A percentile compares a stretch with the other conserved stretches of the same genome.
These are phyloP conservation scores for Tapirus indicus DNA, from an alignment of 2,797 vertebrate genomes.

Conservation along the genomic window DNA sequence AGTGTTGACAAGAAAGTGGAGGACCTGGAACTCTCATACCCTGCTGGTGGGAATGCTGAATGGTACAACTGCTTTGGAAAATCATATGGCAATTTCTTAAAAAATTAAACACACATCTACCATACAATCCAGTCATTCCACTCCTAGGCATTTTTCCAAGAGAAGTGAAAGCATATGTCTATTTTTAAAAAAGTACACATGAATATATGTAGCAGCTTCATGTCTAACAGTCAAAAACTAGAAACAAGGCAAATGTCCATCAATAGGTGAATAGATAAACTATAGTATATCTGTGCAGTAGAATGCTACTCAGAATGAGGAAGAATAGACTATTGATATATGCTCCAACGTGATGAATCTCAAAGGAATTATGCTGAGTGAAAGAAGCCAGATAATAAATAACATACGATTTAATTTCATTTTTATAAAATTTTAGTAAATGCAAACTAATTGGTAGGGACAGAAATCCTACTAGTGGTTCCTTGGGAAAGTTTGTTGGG, in stretches of 20 bases:
- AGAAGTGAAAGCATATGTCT: neutral
- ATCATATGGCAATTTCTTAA: neutral
- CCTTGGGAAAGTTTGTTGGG: neutral
- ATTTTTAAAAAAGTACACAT: neutral
- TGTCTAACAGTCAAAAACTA: neutral
- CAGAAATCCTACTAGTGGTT: neutral
- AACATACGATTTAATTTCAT: neutral
- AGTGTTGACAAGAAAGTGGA: neutral
- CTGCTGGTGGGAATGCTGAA: neutral
- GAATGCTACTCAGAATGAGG: neutral
- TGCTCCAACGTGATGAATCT: neutral
- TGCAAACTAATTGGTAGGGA: neutral
- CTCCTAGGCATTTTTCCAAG: neutral
- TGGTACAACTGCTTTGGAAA: neutral
- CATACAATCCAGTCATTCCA: neutral
- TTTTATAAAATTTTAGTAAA: neutral
- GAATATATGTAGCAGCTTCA: neutral
- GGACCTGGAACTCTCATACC: neutral
- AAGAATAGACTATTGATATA: neutral
- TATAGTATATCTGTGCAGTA: neutral
- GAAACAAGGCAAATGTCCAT: neutral
- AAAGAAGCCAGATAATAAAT: neutral
- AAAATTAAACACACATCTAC: neutral
- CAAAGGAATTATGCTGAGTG: neutral
- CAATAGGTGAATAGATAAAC: neutral